These are phyloP conservation scores for Hetaerina titia DNA, from an alignment of 2,888 invertebrate species.

Conservation along the genomic window DNA sequence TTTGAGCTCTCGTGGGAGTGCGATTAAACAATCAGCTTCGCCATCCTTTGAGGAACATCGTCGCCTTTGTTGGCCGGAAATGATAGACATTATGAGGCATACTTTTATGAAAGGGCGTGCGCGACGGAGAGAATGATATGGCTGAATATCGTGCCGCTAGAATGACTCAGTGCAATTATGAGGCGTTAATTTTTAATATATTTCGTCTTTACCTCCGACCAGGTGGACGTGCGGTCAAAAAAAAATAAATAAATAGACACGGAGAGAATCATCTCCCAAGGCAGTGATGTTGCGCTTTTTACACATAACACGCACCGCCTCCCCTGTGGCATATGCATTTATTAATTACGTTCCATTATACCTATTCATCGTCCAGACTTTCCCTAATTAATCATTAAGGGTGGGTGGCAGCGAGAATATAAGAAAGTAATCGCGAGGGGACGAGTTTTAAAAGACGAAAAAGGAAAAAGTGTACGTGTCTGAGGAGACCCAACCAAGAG, in stretches of 20 bases:
- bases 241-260: neutral
- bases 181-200: slow-evolving; percentile 63
- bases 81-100: slow-evolving; percentile 45
- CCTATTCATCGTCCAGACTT: slow-evolving; percentile 52
- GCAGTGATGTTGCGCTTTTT: slow-evolving; percentile 50
- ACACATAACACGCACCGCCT: slow-evolving; percentile 27
- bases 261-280: slow-evolving; percentile 10
- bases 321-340: slow-evolving; percentile 58
- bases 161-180: slow-evolving; percentile 56
- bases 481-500: neutral
- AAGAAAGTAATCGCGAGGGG: neutral
- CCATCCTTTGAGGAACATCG: slow-evolving; percentile 47
- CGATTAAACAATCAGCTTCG: slow-evolving; percentile 27
- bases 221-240: slow-evolving; percentile 18
- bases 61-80: slow-evolving; percentile 46
- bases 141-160: slow-evolving; percentile 50
- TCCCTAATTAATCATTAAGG: slow-evolving; percentile 52
- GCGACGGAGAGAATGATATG: slow-evolving; percentile 16
- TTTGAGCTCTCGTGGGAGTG: neutral
- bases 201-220: neutral
- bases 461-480: neutral
- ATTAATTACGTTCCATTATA: slow-evolving; percentile 62
- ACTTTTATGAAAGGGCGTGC: slow-evolving; percentile 11
- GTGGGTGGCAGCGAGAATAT: neutral
- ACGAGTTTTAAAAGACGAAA: neutral